These are phyloP conservation scores for Sisyra nigra DNA, from an alignment of 2,888 invertebrate species.

Conservation along the genomic window DNA sequence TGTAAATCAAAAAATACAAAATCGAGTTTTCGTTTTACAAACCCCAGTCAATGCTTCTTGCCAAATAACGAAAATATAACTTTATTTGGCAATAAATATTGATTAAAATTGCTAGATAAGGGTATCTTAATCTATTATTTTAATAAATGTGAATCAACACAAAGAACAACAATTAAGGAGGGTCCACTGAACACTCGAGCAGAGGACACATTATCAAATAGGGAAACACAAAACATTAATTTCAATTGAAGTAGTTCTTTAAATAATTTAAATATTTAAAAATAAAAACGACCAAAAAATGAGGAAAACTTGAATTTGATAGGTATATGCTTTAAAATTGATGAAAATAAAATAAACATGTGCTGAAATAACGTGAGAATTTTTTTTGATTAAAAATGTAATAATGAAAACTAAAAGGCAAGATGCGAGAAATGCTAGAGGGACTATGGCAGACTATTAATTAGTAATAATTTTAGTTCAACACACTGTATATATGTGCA, in stretches of 20 bases:
- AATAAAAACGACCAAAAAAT: too few species aligned
- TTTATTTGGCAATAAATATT: too few species aligned
- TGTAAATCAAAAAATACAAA: too few species aligned
- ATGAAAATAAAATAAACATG: too few species aligned
- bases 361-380: background rate
- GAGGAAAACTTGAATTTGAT: background rate
- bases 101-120: too few species aligned
- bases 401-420: constrained; percentile 1
- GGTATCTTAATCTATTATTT: background rate
- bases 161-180: constrained; percentile 5
- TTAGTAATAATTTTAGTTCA: too few species aligned
- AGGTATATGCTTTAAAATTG: background rate
- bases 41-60: too few species aligned
- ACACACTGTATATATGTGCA: too few species aligned
- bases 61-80: too few species aligned
- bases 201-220: constrained; percentile 4
- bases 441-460: constrained; percentile 8
- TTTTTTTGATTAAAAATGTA: background rate
- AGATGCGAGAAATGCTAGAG: constrained; percentile 6
- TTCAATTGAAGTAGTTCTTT: constrained; percentile 1
- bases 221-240: background rate
- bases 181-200: constrained; percentile 8
- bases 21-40: too few species aligned
- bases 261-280: background rate
- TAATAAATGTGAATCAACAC: background rate